Evolutionary conservation across 1,140 invertebrate species (phyloP), one percentile per base, ranked within the genome.

Genomic region (Calephelis nemesis): DNA sequence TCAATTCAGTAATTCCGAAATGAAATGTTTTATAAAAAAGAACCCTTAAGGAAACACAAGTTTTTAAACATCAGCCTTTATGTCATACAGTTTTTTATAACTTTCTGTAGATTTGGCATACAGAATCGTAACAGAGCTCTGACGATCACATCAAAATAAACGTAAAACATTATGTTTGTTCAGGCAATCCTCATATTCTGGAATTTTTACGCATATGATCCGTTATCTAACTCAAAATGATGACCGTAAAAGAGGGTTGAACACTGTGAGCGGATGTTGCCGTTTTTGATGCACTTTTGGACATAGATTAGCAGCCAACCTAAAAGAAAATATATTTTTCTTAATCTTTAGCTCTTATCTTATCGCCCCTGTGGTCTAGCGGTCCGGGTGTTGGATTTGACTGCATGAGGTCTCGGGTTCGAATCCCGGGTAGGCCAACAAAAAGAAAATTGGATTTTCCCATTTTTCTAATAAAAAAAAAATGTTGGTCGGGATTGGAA

Each of bases 161-260:
- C 58, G 12, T 60, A 60, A 60, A 60, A 60, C 30, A 30, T n/a
- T 12, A 60, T 39, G 58, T 60, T 60, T n/a, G 39, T 40, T n/a
- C 58, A 40, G 30, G 12, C 30, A n/a, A 40, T 60, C 39, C 30
- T 40, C 12, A 9, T 58, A n/a, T 42, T 13, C 15, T 52, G 8
- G 58, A 40, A 39, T 60, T 58, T 60, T 60, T 60, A 60, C 39
- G 58, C 30, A 12, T 40, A 60, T 40, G 12, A 60, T 60, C 19
- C 58, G 39, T 12, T 60, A 40, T 60, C 58, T 40, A 39, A 60
- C 58, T 60, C 39, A 60, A 40, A 60, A 11, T 19, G 54, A 6
- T 39, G 54, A 30, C 39, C 7, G 39, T 58, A 58, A 58, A 58
- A 58, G 30, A 58, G 30, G 54, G 54, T 30, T 6, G 54, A 58